Conservation (phyloP, 2,797 vertebrate species). For the Moxostoma hubbsi region DNA sequence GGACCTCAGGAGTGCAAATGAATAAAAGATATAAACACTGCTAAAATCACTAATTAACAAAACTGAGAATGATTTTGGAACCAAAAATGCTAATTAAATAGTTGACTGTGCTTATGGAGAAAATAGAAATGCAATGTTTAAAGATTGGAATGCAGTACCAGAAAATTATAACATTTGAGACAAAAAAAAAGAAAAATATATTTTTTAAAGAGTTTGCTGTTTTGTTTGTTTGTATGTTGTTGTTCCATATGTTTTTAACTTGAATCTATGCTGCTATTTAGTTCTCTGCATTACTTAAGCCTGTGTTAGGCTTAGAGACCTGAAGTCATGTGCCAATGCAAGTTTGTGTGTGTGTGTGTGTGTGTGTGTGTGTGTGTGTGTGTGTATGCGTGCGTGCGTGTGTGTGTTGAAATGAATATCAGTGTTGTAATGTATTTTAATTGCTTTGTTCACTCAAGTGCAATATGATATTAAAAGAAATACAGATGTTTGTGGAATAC, state of each 20-base stretch:
- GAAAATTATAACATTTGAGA: conserved; percentile 7
- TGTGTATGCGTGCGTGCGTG: conserved; percentile 4
- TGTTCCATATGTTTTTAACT: conserved; percentile 2
- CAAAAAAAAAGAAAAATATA: background rate
- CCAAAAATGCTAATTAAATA: background rate
- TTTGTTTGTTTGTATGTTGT: conserved; percentile 29
- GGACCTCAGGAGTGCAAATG: background rate
- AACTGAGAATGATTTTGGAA: background rate
- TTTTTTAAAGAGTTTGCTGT: background rate
- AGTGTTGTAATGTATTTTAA: conserved; percentile 26
- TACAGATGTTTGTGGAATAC: conserved; percentile 13
- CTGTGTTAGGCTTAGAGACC: conserved; percentile 9
- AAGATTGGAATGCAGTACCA: conserved; percentile 14
- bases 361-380: conserved; percentile 1
- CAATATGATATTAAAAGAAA: conserved; percentile 41
- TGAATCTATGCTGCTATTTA: conserved; percentile 43
- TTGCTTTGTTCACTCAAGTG: conserved; percentile 46
- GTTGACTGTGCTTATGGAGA: conserved; percentile 4
- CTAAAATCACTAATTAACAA: background rate
- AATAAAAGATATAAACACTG: background rate
- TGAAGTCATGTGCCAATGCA: background rate
- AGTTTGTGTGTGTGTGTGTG: conserved; percentile 14
- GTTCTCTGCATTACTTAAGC: conserved; percentile 17
- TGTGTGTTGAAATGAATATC: conserved; percentile 38
- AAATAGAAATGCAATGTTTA: background rate